Base-by-base conservation (phyloP, 64 coral and sea anemone genomes). In the Montipora cactus region DNA sequence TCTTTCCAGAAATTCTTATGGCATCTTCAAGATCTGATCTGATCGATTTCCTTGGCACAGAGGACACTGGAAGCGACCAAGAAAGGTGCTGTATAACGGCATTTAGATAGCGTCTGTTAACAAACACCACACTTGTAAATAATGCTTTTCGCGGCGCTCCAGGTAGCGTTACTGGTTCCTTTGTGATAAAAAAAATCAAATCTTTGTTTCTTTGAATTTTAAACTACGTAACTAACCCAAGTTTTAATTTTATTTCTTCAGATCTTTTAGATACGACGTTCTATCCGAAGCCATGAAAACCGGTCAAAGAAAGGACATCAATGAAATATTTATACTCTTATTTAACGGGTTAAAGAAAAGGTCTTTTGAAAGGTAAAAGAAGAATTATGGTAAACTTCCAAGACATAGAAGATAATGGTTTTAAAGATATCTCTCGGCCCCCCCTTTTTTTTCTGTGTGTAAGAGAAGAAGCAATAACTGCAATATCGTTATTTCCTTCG, bases 1-100 rank as follows among this genome's bases (percentile, higher is more conserved):
- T 79, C 53, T 68, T 45, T 74, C 20, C 68, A 88, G 94, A 88
- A 88, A 75, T 95, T 88, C 55, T 57, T 81, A n/a, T 95, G 94
- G 94, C 64, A 89, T 16, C 77, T 92, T 59, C 89, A 92, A 49
- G 79, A 87, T 61, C 94, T 23, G 22, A 95, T 69, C 81, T 95
- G n/a, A 45, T 95, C 6, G 90, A 95, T 62, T 76, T 44, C 13
- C 76, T 95, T 67, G 94, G 94, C 47, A 52, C 76, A 20, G 16
- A 92, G 18, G 94, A 92, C 47, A 92, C 76, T 67, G 94, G 94
- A 51, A 91, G 23, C 7, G 84, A 88, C 25, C 87, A 80, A 5
- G 94, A 77, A 50, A 78, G 74, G 94, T 95, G 74, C 73, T 77
- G 50, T n/a, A 23, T 11, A 14, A 8, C 15, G 9, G 46, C 0